These are phyloP conservation scores for Clarias magur DNA, from an alignment of 2,113 vertebrate genomes.

Conservation along the genomic window DNA sequence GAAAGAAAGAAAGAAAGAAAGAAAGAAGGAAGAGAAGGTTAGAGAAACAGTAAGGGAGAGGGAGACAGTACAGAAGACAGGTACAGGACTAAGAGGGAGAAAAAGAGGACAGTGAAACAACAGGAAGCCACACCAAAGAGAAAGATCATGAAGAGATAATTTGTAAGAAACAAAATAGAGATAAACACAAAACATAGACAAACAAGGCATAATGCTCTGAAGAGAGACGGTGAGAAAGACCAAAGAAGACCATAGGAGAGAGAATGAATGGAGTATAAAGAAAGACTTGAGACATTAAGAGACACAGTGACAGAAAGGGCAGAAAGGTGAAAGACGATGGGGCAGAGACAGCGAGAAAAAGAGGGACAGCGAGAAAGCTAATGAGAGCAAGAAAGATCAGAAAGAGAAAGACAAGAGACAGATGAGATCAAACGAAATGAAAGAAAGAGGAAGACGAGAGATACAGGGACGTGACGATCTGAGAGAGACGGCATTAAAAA, in stretches of 20 bases:
- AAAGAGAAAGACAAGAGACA: not conserved
- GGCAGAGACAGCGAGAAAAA: not conserved
- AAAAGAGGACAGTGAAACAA: not conserved
- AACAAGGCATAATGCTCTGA: not conserved
- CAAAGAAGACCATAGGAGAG: not conserved
- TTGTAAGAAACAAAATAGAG: not conserved
- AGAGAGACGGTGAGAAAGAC: not conserved
- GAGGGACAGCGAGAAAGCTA: not conserved
- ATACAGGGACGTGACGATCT: too few species aligned
- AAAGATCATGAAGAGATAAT: too few species aligned
- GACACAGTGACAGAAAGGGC: not conserved
- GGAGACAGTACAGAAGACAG: not conserved
- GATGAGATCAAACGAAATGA: not conserved
- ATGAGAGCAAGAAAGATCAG: not conserved
- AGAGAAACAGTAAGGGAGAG: not conserved
- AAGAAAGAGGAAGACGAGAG: too few species aligned
- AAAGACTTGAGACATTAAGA: not conserved
- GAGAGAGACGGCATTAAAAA: too few species aligned
- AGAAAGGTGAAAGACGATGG: not conserved
- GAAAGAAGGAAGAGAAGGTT: too few species aligned
- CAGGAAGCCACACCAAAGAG: not conserved
- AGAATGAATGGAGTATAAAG: not conserved
- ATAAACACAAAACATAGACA: not conserved
- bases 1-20: too few species aligned
- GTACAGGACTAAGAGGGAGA: not conserved